These are phyloP conservation scores for Erpetoichthys calabaricus DNA, from an alignment of 2,797 vertebrate species.

Conservation along the genomic window DNA sequence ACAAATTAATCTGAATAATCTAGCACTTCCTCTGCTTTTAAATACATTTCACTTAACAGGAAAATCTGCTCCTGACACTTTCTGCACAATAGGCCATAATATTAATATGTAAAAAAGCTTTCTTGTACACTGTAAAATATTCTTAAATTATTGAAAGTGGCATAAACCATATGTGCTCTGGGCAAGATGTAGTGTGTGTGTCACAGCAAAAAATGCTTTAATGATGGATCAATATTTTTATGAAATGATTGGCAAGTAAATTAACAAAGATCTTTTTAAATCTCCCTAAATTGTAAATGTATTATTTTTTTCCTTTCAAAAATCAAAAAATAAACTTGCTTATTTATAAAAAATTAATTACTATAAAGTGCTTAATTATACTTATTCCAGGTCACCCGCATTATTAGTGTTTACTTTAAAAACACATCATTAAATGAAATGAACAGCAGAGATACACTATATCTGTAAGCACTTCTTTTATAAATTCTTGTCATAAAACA, in stretches of 20 bases:
- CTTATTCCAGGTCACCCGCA: too few species aligned
- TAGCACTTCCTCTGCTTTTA: constrained; percentile 9
- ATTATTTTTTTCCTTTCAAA: background rate
- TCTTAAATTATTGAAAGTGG: too few species aligned
- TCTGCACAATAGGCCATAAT: too few species aligned
- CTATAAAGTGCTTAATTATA: background rate
- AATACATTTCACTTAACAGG: constrained; percentile 27
- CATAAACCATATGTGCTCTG: too few species aligned
- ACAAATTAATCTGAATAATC: constrained; percentile 15
- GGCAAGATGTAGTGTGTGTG: too few species aligned
- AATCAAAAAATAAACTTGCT: background rate
- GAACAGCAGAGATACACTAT: too few species aligned
- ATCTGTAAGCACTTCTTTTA: too few species aligned
- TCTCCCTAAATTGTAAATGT: background rate
- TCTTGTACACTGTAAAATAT: too few species aligned
- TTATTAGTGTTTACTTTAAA: too few species aligned
- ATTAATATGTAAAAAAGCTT: too few species aligned
- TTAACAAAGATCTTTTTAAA: background rate
- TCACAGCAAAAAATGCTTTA: too few species aligned
- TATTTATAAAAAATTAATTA: background rate
- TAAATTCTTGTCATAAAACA: background rate
- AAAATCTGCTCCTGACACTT: constrained; percentile 16
- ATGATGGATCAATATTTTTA: background rate
- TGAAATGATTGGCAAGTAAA: background rate
- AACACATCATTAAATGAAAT: too few species aligned